Percentiles rank a stretch among this genome's conserved stretches.
Conservation (phyloP, 2,113 vertebrate genomes). For the Numida meleagris region DNA sequence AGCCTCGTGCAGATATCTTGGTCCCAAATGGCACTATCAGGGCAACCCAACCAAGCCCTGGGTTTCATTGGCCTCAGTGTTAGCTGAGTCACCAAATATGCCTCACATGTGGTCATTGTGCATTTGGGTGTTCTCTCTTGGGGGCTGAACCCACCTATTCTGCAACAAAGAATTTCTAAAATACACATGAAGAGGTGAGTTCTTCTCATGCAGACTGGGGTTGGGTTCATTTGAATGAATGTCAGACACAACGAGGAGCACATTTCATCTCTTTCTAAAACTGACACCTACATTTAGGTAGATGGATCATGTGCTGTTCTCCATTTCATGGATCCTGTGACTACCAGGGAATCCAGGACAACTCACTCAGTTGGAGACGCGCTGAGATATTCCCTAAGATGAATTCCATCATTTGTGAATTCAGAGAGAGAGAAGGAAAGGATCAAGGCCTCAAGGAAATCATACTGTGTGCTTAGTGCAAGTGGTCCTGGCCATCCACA, state of each 20-base stretch:
- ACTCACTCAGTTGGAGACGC: fast-evolving
- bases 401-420: neutral
- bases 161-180: neutral
- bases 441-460: neutral
- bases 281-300: neutral
- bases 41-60: neutral
- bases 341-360: neutral
- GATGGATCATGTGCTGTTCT: fast-evolving
- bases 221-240: neutral
- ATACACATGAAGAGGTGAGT: neutral
- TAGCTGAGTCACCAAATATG: neutral
- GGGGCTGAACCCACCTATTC: neutral
- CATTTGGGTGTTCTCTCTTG: neutral
- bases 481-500: neutral
- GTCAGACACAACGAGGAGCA: neutral
- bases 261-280: neutral
- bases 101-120: neutral
- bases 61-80: neutral
- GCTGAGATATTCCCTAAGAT: neutral
- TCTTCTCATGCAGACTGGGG: neutral
- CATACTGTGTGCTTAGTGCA: neutral
- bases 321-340: neutral
- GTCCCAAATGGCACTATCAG: neutral
- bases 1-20: neutral
- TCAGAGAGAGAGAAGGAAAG: neutral